Base-by-base conservation (phyloP, 2,888 invertebrate species). In the Griposia aprilina region DNA sequence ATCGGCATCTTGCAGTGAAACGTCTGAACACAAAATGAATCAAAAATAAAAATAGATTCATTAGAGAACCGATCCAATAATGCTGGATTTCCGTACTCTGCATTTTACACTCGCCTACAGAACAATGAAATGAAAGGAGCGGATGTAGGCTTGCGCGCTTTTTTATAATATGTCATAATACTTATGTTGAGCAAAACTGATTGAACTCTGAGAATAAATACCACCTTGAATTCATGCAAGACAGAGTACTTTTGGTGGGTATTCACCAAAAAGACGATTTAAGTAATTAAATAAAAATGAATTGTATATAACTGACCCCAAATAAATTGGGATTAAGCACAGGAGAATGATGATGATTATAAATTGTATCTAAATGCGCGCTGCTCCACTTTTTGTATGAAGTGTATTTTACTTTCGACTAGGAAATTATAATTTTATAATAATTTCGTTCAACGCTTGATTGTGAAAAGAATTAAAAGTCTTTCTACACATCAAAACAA, bases 201-300 rank as follows among this genome's bases (percentile, higher is more conserved):
- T 11, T 63, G 30, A 63, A 23, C 5, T 41, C n/a, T n/a, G 63
- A 41, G 65, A n/a, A 65, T 41, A 65, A 65, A 65, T 65, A 65
- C 65, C 15, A 41, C 36, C 36, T 41, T 15, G 23, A 41, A 41
- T 63, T 41, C 4, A 41, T 41, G 23, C 30, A n/a, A 59, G 59
- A 13, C 15, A 15, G 30, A n/a, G n/a, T 57, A 57, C n/a, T 10
- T n/a, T 17, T 65, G 36, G 11, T n/a, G 10, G 8, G 8, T n/a
- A 17, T 65, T 65, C 10, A 65, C 2, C n/a, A n/a, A 45, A 65
- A 65, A 17, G 15, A 11, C 5, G n/a, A 65, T 65, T 41, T 17
- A n/a, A 41, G 41, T n/a, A 41, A 41, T 41, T 17, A 65, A 41
- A 65, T n/a, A 65, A 15, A 41, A 15, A 36, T 63, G 23, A 36